Base-by-base conservation (phyloP, 2,888 invertebrate genomes). In the Temnothorax ravouxi region DNA sequence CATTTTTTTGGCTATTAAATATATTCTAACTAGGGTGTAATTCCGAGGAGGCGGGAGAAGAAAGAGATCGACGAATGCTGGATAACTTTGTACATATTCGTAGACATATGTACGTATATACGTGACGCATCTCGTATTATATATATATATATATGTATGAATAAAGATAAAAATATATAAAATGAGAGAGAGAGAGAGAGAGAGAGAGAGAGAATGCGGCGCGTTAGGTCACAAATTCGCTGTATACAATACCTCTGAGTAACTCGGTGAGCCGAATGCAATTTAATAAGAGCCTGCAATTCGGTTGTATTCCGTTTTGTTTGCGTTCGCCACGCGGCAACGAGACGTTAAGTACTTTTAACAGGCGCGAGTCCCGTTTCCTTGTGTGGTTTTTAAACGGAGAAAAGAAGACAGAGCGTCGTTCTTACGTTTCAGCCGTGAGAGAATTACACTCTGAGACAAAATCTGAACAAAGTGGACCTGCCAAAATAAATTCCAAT, bases 1-100 rank as follows among this genome's bases (percentile, higher is more conserved):
- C 86, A 91, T 86, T 91, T 84, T 84, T 90, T 90, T 88, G 85
- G 88, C 81, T 87, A 87, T 89, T 86, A 86, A 88, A 84, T 85
- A 87, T 89, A 89, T 72, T 86, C 79, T 82, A 83, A 89, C 83
- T 77, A 77, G 52, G 82, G 52, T 87, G 72, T 87, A 84, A 87
- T 67, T 89, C 82, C 72, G 54, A 25, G n/a, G 38, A 13, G 9
- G 11, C 8, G n/a, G 38, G 50, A 80, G 71, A 41, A 47, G 21
- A 47, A 61, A 85, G 69, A 47, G 21, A 87, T 82, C 86, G 83
- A 82, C 84, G 21, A 80, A 87, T 41, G 29, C 41, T 80, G 83
- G 64, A 80, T 72, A 67, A 88, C 66, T 85, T n/a, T 87, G 86
- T 89, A 88, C 76, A 86, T 85, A 85, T 84, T 83, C 80, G 52